A percentile compares a stretch with the other conserved stretches of the same genome.
phyloP scores from a whole-genome alignment of 2,113 vertebrate genomes.

The Lates calcarifer region DNA sequence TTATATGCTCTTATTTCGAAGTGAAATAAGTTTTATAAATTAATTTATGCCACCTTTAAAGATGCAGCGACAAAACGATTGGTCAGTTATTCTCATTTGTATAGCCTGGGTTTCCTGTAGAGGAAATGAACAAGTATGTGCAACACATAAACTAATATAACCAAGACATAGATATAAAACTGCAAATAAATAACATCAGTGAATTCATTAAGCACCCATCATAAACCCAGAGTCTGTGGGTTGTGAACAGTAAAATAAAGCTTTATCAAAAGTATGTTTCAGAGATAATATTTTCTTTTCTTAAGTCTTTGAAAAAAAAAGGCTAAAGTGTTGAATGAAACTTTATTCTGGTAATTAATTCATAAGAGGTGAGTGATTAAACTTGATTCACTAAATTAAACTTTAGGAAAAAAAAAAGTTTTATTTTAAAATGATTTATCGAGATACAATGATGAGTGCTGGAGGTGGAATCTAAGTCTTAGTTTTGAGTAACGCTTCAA shows the following conservation, averaged over 20 bases:
- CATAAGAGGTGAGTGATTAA: neutral
- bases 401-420: slow-evolving; percentile 5
- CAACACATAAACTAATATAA: neutral
- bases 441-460: neutral
- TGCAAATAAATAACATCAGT: neutral
- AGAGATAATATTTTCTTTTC: too few relatives aligned
- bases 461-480: neutral
- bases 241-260: neutral
- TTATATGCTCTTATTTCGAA: neutral
- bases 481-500: neutral
- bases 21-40: neutral
- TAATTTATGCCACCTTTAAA: neutral
- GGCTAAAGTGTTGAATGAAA: neutral
- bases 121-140: neutral
- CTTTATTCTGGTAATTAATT: neutral
- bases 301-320: neutral
- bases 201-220: neutral
- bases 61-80: neutral
- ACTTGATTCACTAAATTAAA: neutral
- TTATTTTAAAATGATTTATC: neutral
- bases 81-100: neutral
- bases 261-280: neutral
- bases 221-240: neutral
- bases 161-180: neutral
- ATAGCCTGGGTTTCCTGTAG: neutral